Conservation (phyloP, 2,797 vertebrate species). For the Oceanodroma leucorhoa region DNA sequence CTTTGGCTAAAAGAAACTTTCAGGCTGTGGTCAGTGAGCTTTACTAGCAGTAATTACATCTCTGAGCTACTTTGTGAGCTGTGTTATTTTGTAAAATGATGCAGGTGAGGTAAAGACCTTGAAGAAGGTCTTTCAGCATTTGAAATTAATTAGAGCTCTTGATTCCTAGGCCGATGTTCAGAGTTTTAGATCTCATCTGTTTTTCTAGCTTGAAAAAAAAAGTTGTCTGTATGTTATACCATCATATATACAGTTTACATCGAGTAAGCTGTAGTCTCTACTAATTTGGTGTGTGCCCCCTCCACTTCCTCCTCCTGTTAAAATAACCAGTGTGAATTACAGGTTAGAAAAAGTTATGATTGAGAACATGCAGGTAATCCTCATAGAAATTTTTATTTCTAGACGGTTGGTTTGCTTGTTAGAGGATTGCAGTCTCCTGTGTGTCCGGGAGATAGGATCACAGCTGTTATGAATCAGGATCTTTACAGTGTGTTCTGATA, state of each 20-base stretch:
- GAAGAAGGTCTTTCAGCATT: background rate
- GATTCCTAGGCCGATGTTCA: background rate
- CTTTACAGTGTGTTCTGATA: background rate
- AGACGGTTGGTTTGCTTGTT: background rate
- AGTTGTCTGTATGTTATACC: background rate
- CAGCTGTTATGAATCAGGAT: background rate
- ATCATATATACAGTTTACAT: background rate
- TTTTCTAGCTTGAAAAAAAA: background rate
- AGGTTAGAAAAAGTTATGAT: background rate
- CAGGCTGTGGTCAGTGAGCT: background rate
- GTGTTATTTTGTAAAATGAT: background rate
- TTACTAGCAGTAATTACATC: background rate
- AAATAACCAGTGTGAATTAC: background rate
- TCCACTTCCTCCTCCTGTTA: background rate
- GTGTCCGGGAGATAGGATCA: background rate
- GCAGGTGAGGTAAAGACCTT: background rate
- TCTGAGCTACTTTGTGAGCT: background rate
- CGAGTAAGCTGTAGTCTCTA: background rate
- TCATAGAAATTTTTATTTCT: background rate
- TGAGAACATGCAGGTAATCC: background rate
- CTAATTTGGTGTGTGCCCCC: background rate
- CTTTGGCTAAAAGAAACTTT: background rate
- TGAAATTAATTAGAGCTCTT: background rate
- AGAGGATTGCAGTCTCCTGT: background rate
- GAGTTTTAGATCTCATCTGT: background rate